Base-by-base conservation (phyloP, 2,888 invertebrate genomes). In the Dynastes tityus region DNA sequence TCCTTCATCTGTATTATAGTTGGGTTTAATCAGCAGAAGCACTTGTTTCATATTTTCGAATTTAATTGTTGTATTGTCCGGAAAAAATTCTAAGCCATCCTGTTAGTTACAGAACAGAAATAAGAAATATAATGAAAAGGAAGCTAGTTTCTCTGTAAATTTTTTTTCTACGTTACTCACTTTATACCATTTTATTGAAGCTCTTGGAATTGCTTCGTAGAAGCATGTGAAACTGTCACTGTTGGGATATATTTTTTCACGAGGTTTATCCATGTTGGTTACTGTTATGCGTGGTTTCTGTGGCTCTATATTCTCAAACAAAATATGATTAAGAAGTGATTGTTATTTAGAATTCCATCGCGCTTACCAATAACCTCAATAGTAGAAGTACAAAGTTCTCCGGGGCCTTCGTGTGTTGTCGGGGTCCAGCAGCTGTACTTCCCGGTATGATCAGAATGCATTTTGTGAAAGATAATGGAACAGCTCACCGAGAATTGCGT, bases 171-270 rank as follows among this genome's bases (percentile, higher is more conserved):
- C 96, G 5, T 37, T 37, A 37, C 32, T 37, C 5, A 37, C 32
- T 37, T 37, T 37, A 2, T 37, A 37, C 32, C 96, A 96, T 0
- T 86, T 87, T 0, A 96, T 90, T 0, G 81, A 86, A 0, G 96
- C 95, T 68, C 89, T 90, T 0, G 95, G 95, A 51, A 93, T 90
- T 2, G 92, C 93, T 53, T 85, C 85, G 0, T 83, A 11, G 32
- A 37, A 37, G 5, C 32, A 37, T 1, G 32, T 37, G 32, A 37
- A 37, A 37, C 5, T 37, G 5, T 90, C 82, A 40, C 84, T 84
- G 40, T 85, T 83, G 1, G 88, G 89, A 2, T 88, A 82, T 70
- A 87, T 87, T 11, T 89, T 84, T 13, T 82, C 81, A 2, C 87
- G 82, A 75, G 86, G 75, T 85, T 82, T 0, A 22, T 37, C 32